A percentile compares a stretch with the other conserved stretches of the same genome.
phyloP scores from a whole-genome alignment of 2,888 invertebrate species.

The Ecliptopera silaceata region DNA sequence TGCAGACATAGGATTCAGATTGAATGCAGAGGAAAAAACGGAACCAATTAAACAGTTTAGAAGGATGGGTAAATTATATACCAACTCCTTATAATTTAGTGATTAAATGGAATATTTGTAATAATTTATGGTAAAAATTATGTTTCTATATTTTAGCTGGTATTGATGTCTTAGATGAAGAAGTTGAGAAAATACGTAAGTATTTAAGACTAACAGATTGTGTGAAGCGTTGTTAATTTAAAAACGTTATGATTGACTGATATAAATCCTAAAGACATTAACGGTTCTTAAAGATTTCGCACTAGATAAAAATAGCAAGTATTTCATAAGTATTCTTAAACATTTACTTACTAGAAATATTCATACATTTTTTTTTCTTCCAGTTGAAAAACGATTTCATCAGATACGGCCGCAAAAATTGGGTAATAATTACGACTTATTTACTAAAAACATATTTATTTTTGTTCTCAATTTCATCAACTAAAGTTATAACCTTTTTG shows the following conservation, averaged over 20 bases:
- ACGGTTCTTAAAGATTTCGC: no score
- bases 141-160: conserved; percentile 45
- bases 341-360: no score
- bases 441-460: no score
- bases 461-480: no score
- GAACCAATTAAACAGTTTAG: conserved; percentile 42
- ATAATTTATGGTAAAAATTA: background rate
- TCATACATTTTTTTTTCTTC: background rate
- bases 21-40: conserved; percentile 39
- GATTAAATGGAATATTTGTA: background rate
- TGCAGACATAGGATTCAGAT: conserved; percentile 14
- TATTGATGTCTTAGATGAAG: conserved; percentile 55
- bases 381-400: background rate
- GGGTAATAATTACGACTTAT: background rate
- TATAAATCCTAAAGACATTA: no score
- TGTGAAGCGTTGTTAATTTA: background rate
- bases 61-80: conserved; percentile 57
- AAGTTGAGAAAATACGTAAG: conserved; percentile 69
- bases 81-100: background rate
- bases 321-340: no score
- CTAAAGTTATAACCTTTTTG: no score
- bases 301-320: no score
- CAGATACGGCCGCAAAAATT: background rate
- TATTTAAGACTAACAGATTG: no score
- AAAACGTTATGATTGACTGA: no score